Evolutionary conservation across 23 tunicate genomes (phyloP).

Genomic region (Halocynthia aurantium): DNA sequence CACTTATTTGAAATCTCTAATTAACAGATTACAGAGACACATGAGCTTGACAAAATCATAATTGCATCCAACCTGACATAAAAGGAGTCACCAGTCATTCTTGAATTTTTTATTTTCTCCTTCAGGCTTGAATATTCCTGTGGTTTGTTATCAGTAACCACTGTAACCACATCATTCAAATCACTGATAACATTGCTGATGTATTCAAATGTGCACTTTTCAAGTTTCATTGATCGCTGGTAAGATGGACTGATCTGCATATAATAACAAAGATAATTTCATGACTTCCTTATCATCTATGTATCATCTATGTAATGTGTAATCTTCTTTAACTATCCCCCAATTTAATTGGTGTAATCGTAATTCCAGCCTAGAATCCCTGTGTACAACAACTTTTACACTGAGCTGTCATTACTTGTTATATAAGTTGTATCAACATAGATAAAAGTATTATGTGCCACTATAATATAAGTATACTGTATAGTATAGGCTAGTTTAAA

Average conservation of each 20-base stretch:
- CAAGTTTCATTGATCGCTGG: not conserved
- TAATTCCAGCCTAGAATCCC: too few relatives aligned
- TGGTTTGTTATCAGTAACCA: not conserved
- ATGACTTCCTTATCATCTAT: not conserved
- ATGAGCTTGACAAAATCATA: not conserved
- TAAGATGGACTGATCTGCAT: constrained; percentile 15
- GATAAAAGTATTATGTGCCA: too few relatives aligned
- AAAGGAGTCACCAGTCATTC: constrained; percentile 17
- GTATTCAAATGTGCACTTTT: constrained; percentile 18
- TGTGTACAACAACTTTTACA: too few relatives aligned
- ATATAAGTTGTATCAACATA: too few relatives aligned
- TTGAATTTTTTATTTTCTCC: not conserved
- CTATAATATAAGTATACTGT: too few relatives aligned
- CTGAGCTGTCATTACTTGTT: too few relatives aligned
- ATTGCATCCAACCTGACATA: constrained; percentile 14
- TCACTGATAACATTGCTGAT: not conserved
- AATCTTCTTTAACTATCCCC: not conserved
- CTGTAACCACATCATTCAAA: not conserved
- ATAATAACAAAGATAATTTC: not conserved
- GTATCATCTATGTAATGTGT: not conserved
- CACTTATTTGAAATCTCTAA: too few relatives aligned
- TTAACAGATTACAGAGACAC: too few relatives aligned
- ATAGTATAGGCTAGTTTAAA: too few relatives aligned
- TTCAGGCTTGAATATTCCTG: constrained; percentile 7
- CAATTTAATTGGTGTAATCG: not conserved